Conservation (phyloP, 2,888 invertebrate species). For the Eulithis testata region DNA sequence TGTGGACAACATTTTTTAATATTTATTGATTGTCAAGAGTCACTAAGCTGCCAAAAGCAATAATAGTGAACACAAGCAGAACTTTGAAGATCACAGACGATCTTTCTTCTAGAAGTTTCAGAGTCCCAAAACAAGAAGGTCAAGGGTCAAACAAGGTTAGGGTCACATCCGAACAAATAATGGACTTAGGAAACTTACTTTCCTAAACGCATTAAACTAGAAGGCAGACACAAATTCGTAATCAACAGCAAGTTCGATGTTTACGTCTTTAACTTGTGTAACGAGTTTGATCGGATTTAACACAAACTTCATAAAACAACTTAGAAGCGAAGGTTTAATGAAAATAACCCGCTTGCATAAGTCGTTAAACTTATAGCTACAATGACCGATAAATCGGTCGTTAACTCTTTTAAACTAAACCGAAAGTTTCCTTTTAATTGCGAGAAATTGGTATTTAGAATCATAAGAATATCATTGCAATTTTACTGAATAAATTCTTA, state of each 20-base stretch:
- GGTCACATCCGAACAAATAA: neutral
- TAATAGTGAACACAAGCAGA: neutral
- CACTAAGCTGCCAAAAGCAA: no score
- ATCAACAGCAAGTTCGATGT: neutral
- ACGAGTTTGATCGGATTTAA: neutral
- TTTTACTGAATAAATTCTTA: no score
- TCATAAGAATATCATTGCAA: no score
- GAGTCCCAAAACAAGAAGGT: neutral
- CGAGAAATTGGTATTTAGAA: no score
- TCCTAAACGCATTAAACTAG: neutral
- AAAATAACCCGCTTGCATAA: no score
- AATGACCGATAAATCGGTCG: no score
- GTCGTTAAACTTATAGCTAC: no score
- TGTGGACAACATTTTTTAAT: no score
- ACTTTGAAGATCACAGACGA: neutral
- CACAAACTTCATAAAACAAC: neutral
- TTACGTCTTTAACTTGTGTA: neutral
- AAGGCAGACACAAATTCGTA: neutral
- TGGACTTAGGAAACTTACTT: slow-evolving; percentile 6
- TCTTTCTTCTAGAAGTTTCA: neutral
- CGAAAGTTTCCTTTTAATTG: no score
- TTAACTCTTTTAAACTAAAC: no score
- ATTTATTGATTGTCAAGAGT: no score
- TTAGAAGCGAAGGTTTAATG: no score
- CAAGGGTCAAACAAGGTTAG: neutral